A percentile compares a stretch with the other conserved stretches of the same genome.
Conservation (phyloP, 2,888 invertebrate genomes). For the Willowsia nigromaculata region DNA sequence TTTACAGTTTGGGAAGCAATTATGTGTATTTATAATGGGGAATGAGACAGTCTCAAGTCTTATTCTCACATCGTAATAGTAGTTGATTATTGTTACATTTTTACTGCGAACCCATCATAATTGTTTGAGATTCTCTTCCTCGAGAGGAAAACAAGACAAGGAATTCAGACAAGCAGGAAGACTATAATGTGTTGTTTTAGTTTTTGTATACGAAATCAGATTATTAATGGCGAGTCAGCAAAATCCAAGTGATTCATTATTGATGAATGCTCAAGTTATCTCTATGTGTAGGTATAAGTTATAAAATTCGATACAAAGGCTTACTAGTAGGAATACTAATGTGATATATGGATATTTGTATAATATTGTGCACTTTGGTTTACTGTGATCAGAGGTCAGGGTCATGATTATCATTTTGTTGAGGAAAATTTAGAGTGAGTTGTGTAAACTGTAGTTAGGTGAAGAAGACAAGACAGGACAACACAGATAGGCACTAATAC, state of each 20-base stretch:
- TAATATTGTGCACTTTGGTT: neutral
- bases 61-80: neutral
- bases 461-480: neutral
- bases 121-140: neutral
- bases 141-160: neutral
- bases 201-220: neutral
- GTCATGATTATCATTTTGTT: neutral
- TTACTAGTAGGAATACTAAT: neutral
- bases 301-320: too few relatives aligned
- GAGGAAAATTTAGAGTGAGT: conserved; percentile 1
- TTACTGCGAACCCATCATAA: neutral
- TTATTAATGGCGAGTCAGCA: too few relatives aligned
- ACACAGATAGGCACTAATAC: too few relatives aligned
- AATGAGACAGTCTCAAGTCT: neutral
- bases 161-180: conserved; percentile 1
- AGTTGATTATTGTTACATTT: neutral
- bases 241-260: too few relatives aligned
- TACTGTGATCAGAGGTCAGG: neutral
- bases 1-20: neutral
- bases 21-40: neutral
- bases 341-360: neutral
- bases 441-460: neutral
- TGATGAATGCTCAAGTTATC: too few relatives aligned
- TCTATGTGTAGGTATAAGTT: too few relatives aligned
- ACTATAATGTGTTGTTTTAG: neutral